Evolutionary conservation across 2,113 vertebrate species (phyloP).

Genomic region (Eonycteris spelaea): DNA sequence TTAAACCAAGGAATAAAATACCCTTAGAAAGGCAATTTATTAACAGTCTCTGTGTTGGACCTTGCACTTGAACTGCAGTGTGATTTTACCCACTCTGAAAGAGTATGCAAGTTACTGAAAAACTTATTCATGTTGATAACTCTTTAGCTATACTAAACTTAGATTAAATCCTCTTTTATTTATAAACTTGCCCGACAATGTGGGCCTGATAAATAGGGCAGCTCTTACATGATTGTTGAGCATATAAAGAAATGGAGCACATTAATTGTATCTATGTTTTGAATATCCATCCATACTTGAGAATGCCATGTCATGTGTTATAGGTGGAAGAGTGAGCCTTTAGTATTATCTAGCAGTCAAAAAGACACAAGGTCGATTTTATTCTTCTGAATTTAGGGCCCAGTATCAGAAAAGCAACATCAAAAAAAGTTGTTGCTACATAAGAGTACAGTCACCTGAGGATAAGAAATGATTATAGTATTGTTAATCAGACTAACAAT

Average conservation of each 20-base stretch:
- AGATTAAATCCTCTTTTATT: neutral
- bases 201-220: neutral
- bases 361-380: neutral
- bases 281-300: neutral
- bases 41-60: neutral
- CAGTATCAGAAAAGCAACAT: neutral
- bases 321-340: neutral
- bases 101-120: neutral
- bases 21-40: neutral
- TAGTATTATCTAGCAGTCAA: neutral
- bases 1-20: neutral
- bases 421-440: neutral
- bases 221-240: neutral
- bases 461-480: neutral
- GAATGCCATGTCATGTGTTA: neutral
- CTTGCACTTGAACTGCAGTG: neutral
- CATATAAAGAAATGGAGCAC: neutral
- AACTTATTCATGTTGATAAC: neutral
- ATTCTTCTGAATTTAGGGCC: neutral
- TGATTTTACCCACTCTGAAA: neutral
- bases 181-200: neutral
- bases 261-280: neutral
- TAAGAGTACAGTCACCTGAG: neutral
- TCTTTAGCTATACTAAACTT: too few species aligned
- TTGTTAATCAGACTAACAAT: neutral